Evolutionary conservation across 1,140 invertebrate species (phyloP), one percentile per base, ranked within the genome.

Genomic region (Sarcophaga bullata): DNA sequence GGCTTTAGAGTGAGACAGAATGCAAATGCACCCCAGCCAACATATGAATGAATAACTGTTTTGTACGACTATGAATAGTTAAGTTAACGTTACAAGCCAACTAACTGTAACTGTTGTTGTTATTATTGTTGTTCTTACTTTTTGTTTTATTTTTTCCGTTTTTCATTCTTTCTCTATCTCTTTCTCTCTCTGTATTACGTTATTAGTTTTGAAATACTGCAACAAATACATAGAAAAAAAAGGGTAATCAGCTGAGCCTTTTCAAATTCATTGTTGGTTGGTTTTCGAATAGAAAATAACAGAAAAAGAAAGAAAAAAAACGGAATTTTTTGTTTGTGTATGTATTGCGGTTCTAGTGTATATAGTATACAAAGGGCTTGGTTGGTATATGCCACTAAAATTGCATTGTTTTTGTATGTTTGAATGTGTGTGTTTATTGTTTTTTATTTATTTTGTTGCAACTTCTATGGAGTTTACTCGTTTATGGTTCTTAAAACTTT

Each of bases 401-500:
- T 37, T 37, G 25, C 8, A 68, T 68, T 68, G 8, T 25, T 68
- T 52, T 52, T 10, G 13, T 58, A 58, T 58, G 15, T 58, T 58
- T 58, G 11, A 3, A 13, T 37, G 25, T 37, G 25, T 37, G n/a
- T n/a, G 15, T 58, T 58, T 15, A n/a, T n/a, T 15, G 5, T 58
- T 58, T n/a, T 58, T 58, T 11, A n/a, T 58, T 58, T 58, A 13
- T 58, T 58, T 68, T 68, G 5, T 11, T 62, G 6, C 19, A 8
- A 68, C 17, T 68, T 68, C 10, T 7, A 68, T 19, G 19, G n/a
- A 68, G 62, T 68, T 58, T 68, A 68, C 17, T 68, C 62, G 62
- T 68, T 68, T 68, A 68, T 68, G 62, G n/a, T 68, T 68, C 62
- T 68, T 68, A 25, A 68, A 68, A 68, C 62, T 68, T 68, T 68